Percentiles rank a stretch among this genome's conserved stretches.
Evolutionary conservation across 2,797 vertebrate genomes (phyloP).

Genomic region (Neosalanx taihuensis): DNA sequence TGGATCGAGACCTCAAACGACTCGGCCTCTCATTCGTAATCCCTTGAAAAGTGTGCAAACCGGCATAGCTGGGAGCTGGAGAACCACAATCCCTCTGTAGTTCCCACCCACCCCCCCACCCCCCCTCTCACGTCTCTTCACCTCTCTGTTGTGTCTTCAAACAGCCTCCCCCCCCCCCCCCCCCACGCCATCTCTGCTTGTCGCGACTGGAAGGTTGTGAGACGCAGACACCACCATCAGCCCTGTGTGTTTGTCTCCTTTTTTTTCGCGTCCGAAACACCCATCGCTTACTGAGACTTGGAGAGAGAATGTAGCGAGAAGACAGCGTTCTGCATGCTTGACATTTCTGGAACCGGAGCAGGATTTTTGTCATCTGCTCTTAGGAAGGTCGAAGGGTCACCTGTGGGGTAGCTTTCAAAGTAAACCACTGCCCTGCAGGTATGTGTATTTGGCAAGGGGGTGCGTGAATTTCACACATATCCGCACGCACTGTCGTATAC

Average conservation of each 20-base stretch:
- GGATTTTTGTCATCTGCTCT: slow-evolving; percentile 8
- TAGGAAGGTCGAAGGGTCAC: neutral
- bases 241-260: neutral
- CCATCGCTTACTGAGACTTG: neutral
- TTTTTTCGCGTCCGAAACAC: neutral
- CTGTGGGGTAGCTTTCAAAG: neutral
- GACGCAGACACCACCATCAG: too few relatives aligned
- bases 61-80: neutral
- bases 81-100: too few relatives aligned
- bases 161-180: neutral
- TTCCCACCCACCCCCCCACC: too few relatives aligned
- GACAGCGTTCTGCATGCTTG: slow-evolving; percentile 10
- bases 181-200: neutral
- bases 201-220: neutral
- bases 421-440: slow-evolving; percentile 1
- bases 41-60: neutral
- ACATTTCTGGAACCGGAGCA: neutral
- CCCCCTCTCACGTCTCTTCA: neutral
- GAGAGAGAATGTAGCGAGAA: slow-evolving; percentile 12
- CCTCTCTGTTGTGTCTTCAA: neutral
- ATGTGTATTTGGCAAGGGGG: neutral
- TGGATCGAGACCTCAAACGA: neutral
- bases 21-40: neutral
- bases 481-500: neutral
- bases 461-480: neutral